Evolutionary conservation across 2,113 vertebrate species (phyloP).

Genomic region (Sardina pilchardus): DNA sequence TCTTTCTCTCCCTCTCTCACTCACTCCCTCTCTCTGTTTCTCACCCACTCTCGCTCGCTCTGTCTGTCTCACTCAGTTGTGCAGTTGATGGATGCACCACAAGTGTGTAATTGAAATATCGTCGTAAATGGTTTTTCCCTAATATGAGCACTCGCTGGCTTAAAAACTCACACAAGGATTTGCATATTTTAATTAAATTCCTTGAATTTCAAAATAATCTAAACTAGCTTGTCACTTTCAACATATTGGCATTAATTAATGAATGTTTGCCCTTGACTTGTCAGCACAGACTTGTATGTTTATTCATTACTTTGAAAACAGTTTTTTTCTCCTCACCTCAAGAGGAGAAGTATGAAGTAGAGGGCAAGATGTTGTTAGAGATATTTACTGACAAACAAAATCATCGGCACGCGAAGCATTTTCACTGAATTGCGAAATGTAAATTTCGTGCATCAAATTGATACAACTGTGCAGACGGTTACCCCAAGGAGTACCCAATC

Average conservation of each 20-base stretch:
- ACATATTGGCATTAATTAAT: slow-evolving; percentile 63
- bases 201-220: slow-evolving; percentile 55
- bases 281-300: slow-evolving; percentile 58
- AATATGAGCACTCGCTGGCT: slow-evolving; percentile 66
- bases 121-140: slow-evolving; percentile 59
- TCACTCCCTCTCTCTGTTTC: not conserved
- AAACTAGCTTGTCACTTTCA: slow-evolving; percentile 64
- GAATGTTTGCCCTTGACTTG: slow-evolving; percentile 61
- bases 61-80: slow-evolving; percentile 36
- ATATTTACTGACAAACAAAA: slow-evolving; percentile 25
- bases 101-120: slow-evolving; percentile 65
- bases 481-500: slow-evolving; percentile 12
- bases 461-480: slow-evolving; percentile 1
- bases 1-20: slow-evolving; percentile 33
- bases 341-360: slow-evolving; percentile 1
- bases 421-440: slow-evolving; percentile 31
- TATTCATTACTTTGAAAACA: slow-evolving; percentile 55
- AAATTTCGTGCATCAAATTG: slow-evolving; percentile 25
- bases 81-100: slow-evolving; percentile 45
- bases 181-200: slow-evolving; percentile 79
- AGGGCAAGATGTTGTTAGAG: slow-evolving; percentile 7
- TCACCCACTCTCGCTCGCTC: slow-evolving; percentile 25
- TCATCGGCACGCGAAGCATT: slow-evolving; percentile 6
- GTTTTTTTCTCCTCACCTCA: slow-evolving; percentile 35
- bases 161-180: slow-evolving; percentile 63